Conservation (phyloP, 2,113 vertebrate species). For the Chlamydotis undulata region DNA sequence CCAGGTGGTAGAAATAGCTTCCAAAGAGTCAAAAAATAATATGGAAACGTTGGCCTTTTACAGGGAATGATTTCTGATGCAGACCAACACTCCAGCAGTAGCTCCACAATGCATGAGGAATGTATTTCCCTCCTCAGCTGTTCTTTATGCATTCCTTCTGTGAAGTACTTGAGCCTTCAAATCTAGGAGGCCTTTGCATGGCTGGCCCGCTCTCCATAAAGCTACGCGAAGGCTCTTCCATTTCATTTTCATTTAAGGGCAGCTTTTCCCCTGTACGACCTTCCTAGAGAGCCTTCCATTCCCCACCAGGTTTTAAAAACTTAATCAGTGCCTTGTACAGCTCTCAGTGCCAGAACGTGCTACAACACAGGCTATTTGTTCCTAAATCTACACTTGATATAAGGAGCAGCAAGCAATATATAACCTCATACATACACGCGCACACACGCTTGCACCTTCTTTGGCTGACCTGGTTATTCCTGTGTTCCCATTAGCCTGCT, state of each 20-base stretch:
- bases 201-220: rapidly evolving
- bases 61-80: background rate
- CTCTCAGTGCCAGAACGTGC: background rate
- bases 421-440: background rate
- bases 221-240: background rate
- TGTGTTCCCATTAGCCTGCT: slow-evolving; percentile 17
- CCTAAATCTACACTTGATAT: background rate
- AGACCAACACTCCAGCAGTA: background rate
- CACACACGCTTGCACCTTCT: background rate
- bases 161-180: background rate
- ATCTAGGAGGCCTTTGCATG: background rate
- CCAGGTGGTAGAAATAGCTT: slow-evolving; percentile 22
- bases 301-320: slow-evolving; percentile 21
- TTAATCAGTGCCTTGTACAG: slow-evolving; percentile 27
- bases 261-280: background rate
- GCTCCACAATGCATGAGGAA: background rate
- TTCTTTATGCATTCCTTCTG: background rate
- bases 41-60: background rate
- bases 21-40: background rate
- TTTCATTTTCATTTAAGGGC: background rate
- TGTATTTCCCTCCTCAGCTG: background rate
- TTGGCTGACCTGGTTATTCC: slow-evolving; percentile 46
- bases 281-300: background rate
- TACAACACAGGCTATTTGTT: slow-evolving; percentile 17
- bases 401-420: background rate